Evolutionary conservation across 2,888 invertebrate genomes (phyloP).

Genomic region (Catocala sponsa): DNA sequence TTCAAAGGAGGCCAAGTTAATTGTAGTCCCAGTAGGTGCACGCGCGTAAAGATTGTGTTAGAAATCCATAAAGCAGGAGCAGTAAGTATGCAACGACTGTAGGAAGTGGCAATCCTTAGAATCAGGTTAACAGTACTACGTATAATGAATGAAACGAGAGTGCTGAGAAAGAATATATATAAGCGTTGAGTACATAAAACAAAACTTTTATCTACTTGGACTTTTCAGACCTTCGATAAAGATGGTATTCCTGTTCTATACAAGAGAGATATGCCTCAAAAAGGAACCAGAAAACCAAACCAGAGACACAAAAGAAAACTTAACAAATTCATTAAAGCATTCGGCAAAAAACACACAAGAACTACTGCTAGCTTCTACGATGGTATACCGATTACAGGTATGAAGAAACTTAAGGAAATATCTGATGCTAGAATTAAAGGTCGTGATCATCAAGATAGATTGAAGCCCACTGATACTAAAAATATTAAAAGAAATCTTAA

Average conservation of each 20-base stretch:
- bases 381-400: conserved; percentile 18
- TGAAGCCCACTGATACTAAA: background rate
- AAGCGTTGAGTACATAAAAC: too few relatives aligned
- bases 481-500: conserved; percentile 52
- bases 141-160: too few relatives aligned
- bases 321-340: conserved; percentile 48
- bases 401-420: conserved; percentile 11
- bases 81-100: too few relatives aligned
- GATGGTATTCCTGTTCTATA: conserved; percentile 16
- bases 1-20: too few relatives aligned
- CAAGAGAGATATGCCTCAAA: conserved; percentile 33
- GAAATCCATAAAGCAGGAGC: too few relatives aligned
- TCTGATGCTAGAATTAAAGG: too few relatives aligned
- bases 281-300: background rate
- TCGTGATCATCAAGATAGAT: too few relatives aligned
- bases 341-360: conserved; percentile 55
- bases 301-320: conserved; percentile 21
- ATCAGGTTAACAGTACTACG: too few relatives aligned
- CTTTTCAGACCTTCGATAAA: conserved; percentile 39
- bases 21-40: too few relatives aligned
- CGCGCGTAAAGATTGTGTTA: too few relatives aligned
- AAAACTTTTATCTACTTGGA: background rate
- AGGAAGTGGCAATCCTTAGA: too few relatives aligned
- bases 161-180: too few relatives aligned
- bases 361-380: conserved; percentile 47